A percentile compares a stretch with the other conserved stretches of the same genome.
phyloP scores from a whole-genome alignment of 2,113 vertebrate species.

The Callorhinus ursinus region DNA sequence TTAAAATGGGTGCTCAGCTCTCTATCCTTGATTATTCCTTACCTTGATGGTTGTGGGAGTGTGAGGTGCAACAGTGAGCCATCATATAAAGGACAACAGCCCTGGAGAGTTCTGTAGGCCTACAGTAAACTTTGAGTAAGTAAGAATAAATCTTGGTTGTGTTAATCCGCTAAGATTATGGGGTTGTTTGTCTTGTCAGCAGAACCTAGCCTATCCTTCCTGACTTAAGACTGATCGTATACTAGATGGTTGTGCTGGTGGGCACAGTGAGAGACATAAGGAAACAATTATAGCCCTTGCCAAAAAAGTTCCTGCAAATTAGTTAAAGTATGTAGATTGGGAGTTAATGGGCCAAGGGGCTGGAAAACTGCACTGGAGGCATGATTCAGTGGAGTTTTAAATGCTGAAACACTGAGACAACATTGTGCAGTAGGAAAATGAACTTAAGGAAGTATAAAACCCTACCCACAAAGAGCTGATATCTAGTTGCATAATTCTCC shows the following conservation, averaged over 20 bases:
- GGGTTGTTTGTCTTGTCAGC: not conserved
- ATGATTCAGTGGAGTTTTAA: not conserved
- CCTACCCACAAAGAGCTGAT: not conserved
- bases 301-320: not conserved
- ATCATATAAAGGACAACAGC: not conserved
- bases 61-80: not conserved
- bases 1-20: not conserved
- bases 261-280: not conserved
- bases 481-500: not conserved
- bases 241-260: not conserved
- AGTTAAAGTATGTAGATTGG: not conserved
- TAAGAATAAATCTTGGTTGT: not conserved
- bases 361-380: not conserved
- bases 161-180: not conserved
- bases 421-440: not conserved
- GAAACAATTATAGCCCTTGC: not conserved
- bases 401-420: not conserved
- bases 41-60: not conserved
- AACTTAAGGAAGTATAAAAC: not conserved
- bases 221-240: not conserved
- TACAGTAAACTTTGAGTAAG: not conserved
- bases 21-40: not conserved
- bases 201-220: not conserved
- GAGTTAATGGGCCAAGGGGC: not conserved
- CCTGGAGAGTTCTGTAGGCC: not conserved